phyloP scores from a whole-genome alignment of 2,113 vertebrate genomes.

The Oryzias curvinotus region DNA sequence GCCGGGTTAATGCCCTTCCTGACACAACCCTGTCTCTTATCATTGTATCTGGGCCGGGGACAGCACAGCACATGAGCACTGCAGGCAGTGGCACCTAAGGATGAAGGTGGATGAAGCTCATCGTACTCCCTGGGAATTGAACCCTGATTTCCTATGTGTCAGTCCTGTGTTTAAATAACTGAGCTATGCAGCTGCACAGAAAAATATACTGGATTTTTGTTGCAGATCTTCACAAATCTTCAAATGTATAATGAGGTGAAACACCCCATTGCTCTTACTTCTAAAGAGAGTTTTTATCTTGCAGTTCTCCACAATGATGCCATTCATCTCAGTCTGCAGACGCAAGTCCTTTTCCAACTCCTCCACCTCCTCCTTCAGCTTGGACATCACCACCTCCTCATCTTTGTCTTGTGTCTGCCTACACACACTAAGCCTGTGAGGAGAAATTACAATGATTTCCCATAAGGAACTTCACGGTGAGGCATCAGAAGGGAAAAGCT shows the following conservation, averaged over 20 bases:
- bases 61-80: too few relatives aligned
- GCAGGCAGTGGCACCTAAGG: too few relatives aligned
- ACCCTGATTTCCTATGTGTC: too few relatives aligned
- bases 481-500: not conserved
- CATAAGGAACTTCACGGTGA: not conserved
- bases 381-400: slow-evolving; percentile 38
- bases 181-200: too few relatives aligned
- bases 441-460: not conserved
- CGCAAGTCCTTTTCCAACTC: slow-evolving; percentile 75
- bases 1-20: too few relatives aligned
- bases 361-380: slow-evolving; percentile 73
- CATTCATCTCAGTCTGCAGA: slow-evolving; percentile 77
- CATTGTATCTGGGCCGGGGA: too few relatives aligned
- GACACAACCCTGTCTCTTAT: too few relatives aligned
- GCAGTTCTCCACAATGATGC: slow-evolving; percentile 80
- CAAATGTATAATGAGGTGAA: not conserved
- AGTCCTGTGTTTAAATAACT: too few relatives aligned
- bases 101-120: too few relatives aligned
- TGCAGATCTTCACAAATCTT: too few relatives aligned
- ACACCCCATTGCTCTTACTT: slow-evolving; percentile 68
- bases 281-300: slow-evolving; percentile 73
- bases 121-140: too few relatives aligned
- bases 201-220: too few relatives aligned
- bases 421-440: slow-evolving; percentile 31
- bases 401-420: slow-evolving; percentile 6